These are phyloP conservation scores for Pristionchus mayeri DNA, from an alignment of 2,888 invertebrate genomes.

Conservation along the genomic window DNA sequence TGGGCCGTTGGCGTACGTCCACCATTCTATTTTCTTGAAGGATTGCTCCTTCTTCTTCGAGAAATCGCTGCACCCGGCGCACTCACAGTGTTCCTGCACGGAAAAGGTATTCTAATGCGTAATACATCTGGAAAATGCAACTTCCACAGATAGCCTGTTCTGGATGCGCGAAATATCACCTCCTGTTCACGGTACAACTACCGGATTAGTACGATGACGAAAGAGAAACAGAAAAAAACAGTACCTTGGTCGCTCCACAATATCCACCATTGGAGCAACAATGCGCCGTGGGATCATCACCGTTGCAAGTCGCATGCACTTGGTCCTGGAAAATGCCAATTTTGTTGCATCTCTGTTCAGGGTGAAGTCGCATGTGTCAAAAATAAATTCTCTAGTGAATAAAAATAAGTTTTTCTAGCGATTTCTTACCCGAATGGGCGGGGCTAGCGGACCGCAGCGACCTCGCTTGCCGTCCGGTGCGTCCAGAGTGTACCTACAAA, in stretches of 20 bases:
- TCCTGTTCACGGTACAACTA: too few species aligned
- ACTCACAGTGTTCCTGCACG: conserved; percentile 71
- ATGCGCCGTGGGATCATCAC: conserved; percentile 66
- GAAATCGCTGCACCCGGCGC: conserved; percentile 72
- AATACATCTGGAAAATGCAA: background rate
- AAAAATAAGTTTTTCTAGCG: background rate
- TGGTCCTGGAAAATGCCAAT: conserved; percentile 55
- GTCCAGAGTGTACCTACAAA: conserved; percentile 67
- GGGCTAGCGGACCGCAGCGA: conserved; percentile 67
- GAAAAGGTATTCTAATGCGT: background rate
- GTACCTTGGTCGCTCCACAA: conserved; percentile 67
- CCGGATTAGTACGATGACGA: too few species aligned
- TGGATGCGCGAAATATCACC: too few species aligned
- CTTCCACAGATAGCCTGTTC: too few species aligned
- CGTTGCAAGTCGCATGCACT: conserved; percentile 68
- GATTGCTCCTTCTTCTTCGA: conserved; percentile 61
- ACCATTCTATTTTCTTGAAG: conserved; percentile 68
- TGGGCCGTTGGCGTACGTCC: conserved; percentile 69
- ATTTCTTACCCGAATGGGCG: conserved; percentile 53
- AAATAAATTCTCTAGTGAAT: background rate
- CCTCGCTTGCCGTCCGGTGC: conserved; percentile 71
- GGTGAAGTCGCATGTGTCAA: background rate
- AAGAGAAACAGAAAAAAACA: too few species aligned
- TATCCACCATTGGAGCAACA: conserved; percentile 72
- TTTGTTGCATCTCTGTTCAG: too few species aligned